Base-by-base conservation (phyloP, 2,888 invertebrate species). In the Abrostola triplasia region DNA sequence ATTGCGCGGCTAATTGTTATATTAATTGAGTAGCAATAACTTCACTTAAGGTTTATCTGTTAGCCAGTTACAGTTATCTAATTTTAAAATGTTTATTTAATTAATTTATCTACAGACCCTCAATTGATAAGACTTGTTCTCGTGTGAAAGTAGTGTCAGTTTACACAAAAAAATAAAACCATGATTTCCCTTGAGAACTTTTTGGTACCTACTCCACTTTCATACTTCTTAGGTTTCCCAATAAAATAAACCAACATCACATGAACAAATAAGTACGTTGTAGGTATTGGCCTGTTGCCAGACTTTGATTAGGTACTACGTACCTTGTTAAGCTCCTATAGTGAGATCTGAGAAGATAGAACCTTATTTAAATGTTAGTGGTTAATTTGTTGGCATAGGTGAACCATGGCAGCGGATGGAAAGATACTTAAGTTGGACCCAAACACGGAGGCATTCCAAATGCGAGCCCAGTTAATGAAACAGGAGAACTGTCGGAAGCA, bases 401-500 rank as follows among this genome's bases (percentile, higher is more conserved):
- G 10, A 67, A 76, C 36, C 36, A 86, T 82, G 90, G 85, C 87
- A 37, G 88, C 87, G 65, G 86, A 87, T 12, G 53, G 50, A 0
- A 71, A 72, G 11, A 53, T 59, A 6, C 49, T 65, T 2, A 91
- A 90, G 73, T 91, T 80, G 64, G 94, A 94, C 61, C 89, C 92
- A 0, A 94, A 92, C 76, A 92, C 87, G 8, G 94, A 94, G 73
- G 91, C 90, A 2, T 93, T 94, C 64, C 93, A 94, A 73, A 90
- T 92, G 90, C 84, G 94, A 36, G 92, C 94, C 5, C 93, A 94
- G 67, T 92, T 92, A 92, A 87, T 88, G 73, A 94, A 94, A 73
- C 84, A 81, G n/a, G 93, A 93, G 6, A 90, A 86, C 56, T 94
- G 94, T 75, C 84, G 86, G 36, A 87, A 91, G 63, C 86, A 84